Percentiles rank a stretch among this genome's conserved stretches.
Evolutionary conservation across 1,140 invertebrate genomes (phyloP).

Genomic region (Bombus superbus): DNA sequence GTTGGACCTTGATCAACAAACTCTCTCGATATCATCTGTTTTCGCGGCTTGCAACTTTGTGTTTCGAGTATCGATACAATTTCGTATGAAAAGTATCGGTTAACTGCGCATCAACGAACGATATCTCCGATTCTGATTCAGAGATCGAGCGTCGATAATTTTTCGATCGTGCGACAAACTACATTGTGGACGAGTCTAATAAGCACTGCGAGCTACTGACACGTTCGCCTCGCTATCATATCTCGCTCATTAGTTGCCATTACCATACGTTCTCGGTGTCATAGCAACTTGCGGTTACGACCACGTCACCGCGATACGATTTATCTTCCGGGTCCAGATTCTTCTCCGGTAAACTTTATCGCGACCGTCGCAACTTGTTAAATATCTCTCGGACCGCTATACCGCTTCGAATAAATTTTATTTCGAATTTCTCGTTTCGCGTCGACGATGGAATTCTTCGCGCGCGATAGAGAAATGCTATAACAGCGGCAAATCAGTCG

Average conservation of each 20-base stretch:
- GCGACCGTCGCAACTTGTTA: not conserved
- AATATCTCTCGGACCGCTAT: not conserved
- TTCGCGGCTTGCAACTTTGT: not conserved
- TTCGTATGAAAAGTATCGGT: not conserved
- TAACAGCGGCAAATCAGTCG: not conserved
- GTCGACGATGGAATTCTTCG: not conserved
- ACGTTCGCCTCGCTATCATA: slow-evolving; percentile 53
- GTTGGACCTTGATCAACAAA: slow-evolving; percentile 34
- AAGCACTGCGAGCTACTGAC: not conserved
- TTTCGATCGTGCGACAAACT: not conserved
- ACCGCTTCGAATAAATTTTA: not conserved
- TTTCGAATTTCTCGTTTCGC: not conserved
- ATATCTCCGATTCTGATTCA: not conserved
- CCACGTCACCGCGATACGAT: slow-evolving; percentile 48
- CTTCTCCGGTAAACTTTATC: slow-evolving; percentile 23
- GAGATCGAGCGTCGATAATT: not conserved
- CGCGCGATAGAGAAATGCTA: not conserved
- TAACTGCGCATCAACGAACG: not conserved
- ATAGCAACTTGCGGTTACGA: slow-evolving; percentile 50
- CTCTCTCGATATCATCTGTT: slow-evolving; percentile 30
- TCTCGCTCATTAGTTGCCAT: slow-evolving; percentile 55
- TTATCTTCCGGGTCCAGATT: slow-evolving; percentile 51
- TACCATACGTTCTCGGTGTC: slow-evolving; percentile 46
- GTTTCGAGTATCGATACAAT: not conserved
- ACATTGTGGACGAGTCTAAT: not conserved